Evolutionary conservation across 2,113 vertebrate genomes (phyloP).

Genomic region (Orientallactaga bullata): DNA sequence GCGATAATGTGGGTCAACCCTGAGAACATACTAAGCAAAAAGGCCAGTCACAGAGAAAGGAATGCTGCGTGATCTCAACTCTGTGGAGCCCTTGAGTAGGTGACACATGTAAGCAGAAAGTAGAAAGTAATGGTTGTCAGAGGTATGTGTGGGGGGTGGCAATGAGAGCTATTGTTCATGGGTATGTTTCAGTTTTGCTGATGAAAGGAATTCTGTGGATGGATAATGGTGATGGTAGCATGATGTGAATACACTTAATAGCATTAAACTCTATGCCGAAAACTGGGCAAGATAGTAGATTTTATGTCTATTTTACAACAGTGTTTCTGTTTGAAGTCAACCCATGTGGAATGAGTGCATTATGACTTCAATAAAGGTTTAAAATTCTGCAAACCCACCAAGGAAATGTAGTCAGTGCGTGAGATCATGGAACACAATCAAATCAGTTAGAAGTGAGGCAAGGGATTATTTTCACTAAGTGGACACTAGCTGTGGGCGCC

Average conservation of each 20-base stretch:
- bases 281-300: background rate
- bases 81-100: background rate
- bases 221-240: background rate
- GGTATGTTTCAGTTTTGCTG: background rate
- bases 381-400: background rate
- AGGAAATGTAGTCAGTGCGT: background rate
- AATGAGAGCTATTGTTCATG: background rate
- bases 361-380: background rate
- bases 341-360: background rate
- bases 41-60: background rate
- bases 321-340: background rate
- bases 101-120: background rate
- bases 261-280: background rate
- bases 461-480: background rate
- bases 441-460: background rate
- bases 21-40: background rate
- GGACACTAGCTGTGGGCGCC: rapidly evolving
- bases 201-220: background rate
- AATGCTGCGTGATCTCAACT: background rate
- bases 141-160: background rate
- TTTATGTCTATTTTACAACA: background rate
- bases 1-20: background rate
- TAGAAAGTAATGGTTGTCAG: background rate
- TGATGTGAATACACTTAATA: background rate
- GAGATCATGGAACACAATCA: background rate